phyloP scores from a whole-genome alignment of 2,797 vertebrate genomes.

The Pangasius sanitwongsei region DNA sequence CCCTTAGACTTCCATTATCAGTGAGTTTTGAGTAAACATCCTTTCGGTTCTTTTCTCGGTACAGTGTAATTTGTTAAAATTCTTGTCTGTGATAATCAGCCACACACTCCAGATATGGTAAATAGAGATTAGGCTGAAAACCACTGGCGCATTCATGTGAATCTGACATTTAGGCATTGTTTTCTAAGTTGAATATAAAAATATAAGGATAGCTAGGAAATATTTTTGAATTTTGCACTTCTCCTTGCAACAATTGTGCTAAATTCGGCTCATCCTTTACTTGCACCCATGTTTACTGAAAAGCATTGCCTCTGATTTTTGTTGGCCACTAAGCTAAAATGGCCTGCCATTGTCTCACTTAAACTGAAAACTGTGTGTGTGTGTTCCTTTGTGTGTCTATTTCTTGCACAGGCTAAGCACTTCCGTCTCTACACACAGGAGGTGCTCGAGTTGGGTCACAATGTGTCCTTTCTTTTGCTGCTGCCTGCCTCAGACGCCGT shows the following conservation, averaged over 20 bases:
- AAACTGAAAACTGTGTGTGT: constrained; percentile 35
- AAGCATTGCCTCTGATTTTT: neutral
- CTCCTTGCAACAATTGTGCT: neutral
- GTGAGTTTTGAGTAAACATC: neutral
- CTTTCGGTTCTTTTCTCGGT: neutral
- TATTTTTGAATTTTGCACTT: neutral
- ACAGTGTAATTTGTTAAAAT: neutral
- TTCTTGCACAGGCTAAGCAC: constrained; percentile 86
- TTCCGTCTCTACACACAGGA: constrained; percentile 98
- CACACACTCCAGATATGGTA: neutral
- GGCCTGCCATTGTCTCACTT: constrained; percentile 49
- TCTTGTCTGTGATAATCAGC: constrained; percentile 10
- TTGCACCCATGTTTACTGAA: neutral
- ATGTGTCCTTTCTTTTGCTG: constrained; percentile 97
- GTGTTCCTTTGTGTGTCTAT: constrained; percentile 28
- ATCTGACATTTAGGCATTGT: neutral
- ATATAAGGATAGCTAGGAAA: neutral
- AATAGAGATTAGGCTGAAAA: constrained; percentile 2
- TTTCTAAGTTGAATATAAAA: neutral
- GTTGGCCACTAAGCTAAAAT: constrained; percentile 14
- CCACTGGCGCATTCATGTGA: neutral
- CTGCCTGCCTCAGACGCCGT: constrained; percentile 93
- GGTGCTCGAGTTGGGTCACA: constrained; percentile 95
- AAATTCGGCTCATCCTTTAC: neutral
- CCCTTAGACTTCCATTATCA: neutral